phyloP scores from a whole-genome alignment of 2,888 invertebrate species.

The Meiosimyza platycephala region DNA sequence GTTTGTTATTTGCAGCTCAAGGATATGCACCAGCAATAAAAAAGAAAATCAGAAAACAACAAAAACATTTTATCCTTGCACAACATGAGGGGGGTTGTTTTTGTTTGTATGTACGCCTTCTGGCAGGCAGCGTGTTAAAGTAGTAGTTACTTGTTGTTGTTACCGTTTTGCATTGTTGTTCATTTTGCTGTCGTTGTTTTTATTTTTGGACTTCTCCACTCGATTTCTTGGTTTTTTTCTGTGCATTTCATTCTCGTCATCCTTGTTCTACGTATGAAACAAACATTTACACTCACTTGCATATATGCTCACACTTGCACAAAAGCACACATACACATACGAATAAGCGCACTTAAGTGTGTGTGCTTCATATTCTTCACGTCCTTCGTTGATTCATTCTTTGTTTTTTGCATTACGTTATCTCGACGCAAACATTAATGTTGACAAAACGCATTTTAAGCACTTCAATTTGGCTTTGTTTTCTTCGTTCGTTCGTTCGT shows the following conservation, averaged over 20 bases:
- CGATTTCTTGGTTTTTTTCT: no score
- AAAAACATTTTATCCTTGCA: background rate
- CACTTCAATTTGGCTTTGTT: constrained; percentile 47
- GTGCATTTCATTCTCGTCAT: constrained; percentile 1
- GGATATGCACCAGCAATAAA: background rate
- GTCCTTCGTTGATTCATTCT: background rate
- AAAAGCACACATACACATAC: background rate
- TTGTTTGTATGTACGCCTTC: background rate
- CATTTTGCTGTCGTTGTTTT: constrained; percentile 18
- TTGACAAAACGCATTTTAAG: constrained; percentile 64
- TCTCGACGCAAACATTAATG: constrained; percentile 48
- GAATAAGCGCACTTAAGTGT: background rate
- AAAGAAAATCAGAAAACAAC: background rate
- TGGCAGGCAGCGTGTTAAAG: constrained; percentile 11
- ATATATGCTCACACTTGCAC: background rate
- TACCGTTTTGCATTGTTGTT: constrained; percentile 15
- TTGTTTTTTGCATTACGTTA: background rate
- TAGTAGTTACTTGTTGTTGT: background rate
- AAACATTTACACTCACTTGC: constrained; percentile 12
- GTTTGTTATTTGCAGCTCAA: constrained; percentile 15
- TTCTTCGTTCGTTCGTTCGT: constrained; percentile 1
- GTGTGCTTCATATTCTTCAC: background rate
- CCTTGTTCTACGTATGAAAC: constrained; percentile 3
- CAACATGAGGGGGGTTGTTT: constrained; percentile 13
- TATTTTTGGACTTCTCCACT: constrained; percentile 8